Conservation (phyloP, 2,888 invertebrate genomes). For the Octonoba sinensis region DNA sequence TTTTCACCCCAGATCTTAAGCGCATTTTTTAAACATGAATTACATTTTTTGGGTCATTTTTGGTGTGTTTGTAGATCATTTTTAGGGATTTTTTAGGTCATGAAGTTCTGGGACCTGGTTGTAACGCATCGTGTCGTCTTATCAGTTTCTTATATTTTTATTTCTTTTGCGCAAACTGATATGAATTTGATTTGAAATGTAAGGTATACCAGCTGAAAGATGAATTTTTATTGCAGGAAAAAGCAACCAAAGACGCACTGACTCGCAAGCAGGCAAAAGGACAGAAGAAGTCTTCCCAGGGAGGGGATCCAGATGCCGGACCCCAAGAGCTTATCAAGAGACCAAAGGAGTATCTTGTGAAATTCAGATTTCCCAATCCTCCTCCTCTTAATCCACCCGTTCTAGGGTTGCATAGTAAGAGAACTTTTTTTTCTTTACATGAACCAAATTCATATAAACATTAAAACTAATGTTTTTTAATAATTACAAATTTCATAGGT, state of each 20-base stretch:
- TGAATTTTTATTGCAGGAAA: slow-evolving; percentile 75
- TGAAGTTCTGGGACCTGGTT: too few relatives aligned
- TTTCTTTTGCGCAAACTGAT: not conserved
- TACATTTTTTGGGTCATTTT: too few relatives aligned
- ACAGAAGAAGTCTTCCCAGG: slow-evolving; percentile 75
- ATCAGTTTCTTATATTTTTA: not conserved
- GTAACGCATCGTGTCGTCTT: too few relatives aligned
- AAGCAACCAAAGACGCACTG: slow-evolving; percentile 90
- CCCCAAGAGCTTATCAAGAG: slow-evolving; percentile 86
- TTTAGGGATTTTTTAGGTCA: too few relatives aligned
- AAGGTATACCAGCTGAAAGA: too few relatives aligned
- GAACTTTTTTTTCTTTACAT: not conserved
- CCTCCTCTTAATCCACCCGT: slow-evolving; percentile 97
- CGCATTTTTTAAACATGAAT: too few relatives aligned
- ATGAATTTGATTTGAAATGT: too few relatives aligned
- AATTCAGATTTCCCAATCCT: slow-evolving; percentile 97
- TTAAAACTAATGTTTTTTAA: too few relatives aligned
- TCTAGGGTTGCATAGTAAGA: slow-evolving; percentile 88
- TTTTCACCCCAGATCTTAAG: too few relatives aligned
- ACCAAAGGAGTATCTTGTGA: slow-evolving; percentile 96
- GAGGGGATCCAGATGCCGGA: slow-evolving; percentile 83
- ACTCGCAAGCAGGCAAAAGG: slow-evolving; percentile 89
- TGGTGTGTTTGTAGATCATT: too few relatives aligned
- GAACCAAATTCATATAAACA: too few relatives aligned
- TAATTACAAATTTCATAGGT: too few relatives aligned